These are phyloP conservation scores for Spilosoma lubricipeda DNA, from an alignment of 2,888 invertebrate genomes.

Conservation along the genomic window DNA sequence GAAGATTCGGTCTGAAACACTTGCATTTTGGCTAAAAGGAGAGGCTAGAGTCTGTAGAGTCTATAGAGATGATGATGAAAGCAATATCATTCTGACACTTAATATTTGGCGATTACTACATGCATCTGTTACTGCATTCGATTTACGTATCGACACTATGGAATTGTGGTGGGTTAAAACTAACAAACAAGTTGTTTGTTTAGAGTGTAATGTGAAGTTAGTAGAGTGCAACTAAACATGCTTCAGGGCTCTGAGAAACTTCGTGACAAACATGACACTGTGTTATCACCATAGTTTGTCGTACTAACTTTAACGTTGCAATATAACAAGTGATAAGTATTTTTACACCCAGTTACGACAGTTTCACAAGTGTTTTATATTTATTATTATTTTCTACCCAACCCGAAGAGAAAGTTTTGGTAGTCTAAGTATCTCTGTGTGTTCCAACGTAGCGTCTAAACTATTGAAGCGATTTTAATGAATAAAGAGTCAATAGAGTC, in stretches of 20 bases:
- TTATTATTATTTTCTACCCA: no score
- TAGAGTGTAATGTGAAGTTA: constrained; percentile 24
- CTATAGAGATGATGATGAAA: no score
- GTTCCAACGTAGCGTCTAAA: no score
- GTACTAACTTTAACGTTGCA: constrained; percentile 5
- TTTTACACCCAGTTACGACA: background rate
- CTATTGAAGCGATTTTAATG: no score
- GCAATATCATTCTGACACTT: background rate
- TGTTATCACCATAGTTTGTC: constrained; percentile 9
- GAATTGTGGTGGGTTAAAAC: constrained; percentile 24
- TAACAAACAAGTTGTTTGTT: constrained; percentile 32
- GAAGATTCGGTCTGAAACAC: no score
- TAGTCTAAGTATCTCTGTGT: no score
- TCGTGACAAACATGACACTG: constrained; percentile 23
- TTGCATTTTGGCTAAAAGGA: no score
- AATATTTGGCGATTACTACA: background rate
- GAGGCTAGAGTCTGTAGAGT: no score
- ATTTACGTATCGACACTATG: constrained; percentile 22
- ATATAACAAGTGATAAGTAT: background rate
- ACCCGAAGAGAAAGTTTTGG: no score
- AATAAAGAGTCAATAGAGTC: no score
- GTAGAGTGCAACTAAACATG: constrained; percentile 22
- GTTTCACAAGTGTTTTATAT: background rate
- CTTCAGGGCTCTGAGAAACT: constrained; percentile 28
- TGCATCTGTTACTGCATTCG: constrained; percentile 16